Conservation (phyloP, 2,888 invertebrate genomes). For the Drosophila trichaetosa region DNA sequence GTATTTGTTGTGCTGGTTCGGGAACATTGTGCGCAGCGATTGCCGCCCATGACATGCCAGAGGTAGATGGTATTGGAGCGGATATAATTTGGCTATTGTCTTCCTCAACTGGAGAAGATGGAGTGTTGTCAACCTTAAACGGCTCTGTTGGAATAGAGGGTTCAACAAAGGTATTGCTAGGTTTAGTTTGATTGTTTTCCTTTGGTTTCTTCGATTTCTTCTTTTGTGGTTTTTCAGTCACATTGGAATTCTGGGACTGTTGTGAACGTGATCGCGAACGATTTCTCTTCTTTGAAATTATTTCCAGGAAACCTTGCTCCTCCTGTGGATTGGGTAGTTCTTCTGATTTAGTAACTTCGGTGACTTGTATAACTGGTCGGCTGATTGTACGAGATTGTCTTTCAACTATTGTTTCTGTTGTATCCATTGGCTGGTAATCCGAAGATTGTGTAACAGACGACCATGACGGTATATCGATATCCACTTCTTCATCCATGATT, state of each 20-base stretch:
- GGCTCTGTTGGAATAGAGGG: constrained; percentile 5
- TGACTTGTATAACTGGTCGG: constrained; percentile 76
- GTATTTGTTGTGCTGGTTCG: constrained; percentile 75
- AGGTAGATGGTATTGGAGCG: constrained; percentile 30
- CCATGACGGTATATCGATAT: constrained; percentile 67
- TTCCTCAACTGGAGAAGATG: constrained; percentile 1
- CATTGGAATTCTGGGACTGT: constrained; percentile 72
- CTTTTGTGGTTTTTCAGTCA: constrained; percentile 85
- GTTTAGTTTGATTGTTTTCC: constrained; percentile 20
- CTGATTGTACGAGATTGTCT: constrained; percentile 68
- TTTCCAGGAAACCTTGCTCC: constrained; percentile 86
- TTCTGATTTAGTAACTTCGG: constrained; percentile 50
- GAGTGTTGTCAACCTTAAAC: neutral
- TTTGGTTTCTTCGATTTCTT: constrained; percentile 78
- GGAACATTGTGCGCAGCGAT: constrained; percentile 81
- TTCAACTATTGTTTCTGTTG: constrained; percentile 24
- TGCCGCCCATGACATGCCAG: constrained; percentile 80
- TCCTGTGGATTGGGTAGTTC: constrained; percentile 58
- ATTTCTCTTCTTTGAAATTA: constrained; percentile 85
- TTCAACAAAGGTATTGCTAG: constrained; percentile 3
- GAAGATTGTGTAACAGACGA: constrained; percentile 62
- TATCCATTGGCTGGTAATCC: constrained; percentile 8
- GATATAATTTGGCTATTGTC: constrained; percentile 4
- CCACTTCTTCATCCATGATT: constrained; percentile 74
- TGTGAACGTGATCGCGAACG: constrained; percentile 87